A percentile compares a stretch with the other conserved stretches of the same genome.
phyloP scores from a whole-genome alignment of 35 echinoderm and acorn worm genomes.

The Lytechinus variegatus region DNA sequence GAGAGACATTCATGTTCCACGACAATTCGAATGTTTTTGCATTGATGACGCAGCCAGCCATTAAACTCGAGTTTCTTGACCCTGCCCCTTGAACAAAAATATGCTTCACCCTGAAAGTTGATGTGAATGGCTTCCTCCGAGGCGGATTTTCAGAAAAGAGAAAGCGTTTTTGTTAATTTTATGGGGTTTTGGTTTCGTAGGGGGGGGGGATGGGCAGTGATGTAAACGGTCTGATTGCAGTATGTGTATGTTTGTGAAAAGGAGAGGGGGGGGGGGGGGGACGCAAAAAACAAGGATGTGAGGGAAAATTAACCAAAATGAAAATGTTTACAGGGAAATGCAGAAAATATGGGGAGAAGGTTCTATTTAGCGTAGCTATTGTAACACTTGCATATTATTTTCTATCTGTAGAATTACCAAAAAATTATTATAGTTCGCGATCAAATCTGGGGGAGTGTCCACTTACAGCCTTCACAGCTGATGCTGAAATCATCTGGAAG shows the following conservation, averaged over 20 bases:
- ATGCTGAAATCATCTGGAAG: conserved; percentile 1
- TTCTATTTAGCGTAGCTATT: too few relatives aligned
- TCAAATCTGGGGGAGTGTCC: background rate
- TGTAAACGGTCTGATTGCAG: too few relatives aligned
- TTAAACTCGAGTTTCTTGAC: background rate
- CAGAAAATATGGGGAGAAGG: too few relatives aligned
- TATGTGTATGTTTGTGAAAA: background rate
- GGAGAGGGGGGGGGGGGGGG: background rate
- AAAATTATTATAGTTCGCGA: background rate
- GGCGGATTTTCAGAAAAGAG: background rate
- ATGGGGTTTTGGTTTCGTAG: too few relatives aligned
- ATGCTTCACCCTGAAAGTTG: background rate
- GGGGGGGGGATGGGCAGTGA: too few relatives aligned
- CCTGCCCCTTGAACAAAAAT: background rate
- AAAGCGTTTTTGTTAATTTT: background rate
- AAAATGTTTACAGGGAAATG: too few relatives aligned
- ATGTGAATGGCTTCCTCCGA: background rate
- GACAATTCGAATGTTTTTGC: background rate
- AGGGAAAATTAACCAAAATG: background rate
- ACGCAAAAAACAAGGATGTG: background rate
- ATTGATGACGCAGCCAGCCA: background rate
- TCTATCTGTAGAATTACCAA: background rate
- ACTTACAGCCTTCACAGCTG: background rate
- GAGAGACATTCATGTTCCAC: background rate
- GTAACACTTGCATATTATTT: background rate